These are phyloP conservation scores for Acestrorhynchus altus DNA, from an alignment of 2,797 vertebrate species.

Conservation along the genomic window DNA sequence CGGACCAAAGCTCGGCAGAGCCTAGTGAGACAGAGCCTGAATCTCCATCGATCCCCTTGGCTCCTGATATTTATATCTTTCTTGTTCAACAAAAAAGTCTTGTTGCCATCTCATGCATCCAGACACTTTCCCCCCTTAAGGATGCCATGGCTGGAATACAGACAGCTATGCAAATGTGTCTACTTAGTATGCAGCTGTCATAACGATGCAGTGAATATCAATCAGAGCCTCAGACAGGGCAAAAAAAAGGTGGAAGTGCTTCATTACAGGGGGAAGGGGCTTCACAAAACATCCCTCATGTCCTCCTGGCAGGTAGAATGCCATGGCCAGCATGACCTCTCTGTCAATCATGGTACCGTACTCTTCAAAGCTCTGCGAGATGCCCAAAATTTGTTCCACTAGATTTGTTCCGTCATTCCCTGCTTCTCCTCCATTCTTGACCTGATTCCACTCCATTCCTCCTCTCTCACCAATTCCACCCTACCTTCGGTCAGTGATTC, in stretches of 20 bases:
- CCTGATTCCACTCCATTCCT: constrained; percentile 42
- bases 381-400: constrained; percentile 17
- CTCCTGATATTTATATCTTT: constrained; percentile 55
- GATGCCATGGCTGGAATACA: constrained; percentile 51
- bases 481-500: constrained; percentile 44
- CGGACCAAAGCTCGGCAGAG: constrained; percentile 41
- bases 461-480: constrained; percentile 31
- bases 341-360: constrained; percentile 35
- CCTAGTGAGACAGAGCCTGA: constrained; percentile 48
- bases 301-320: constrained; percentile 43
- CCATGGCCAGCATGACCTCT: constrained; percentile 32
- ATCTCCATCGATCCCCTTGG: constrained; percentile 58
- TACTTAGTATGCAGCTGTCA: constrained; percentile 59
- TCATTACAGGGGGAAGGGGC: constrained; percentile 37
- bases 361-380: constrained; percentile 14
- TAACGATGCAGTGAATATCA: constrained; percentile 62
- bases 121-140: constrained; percentile 43
- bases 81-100: constrained; percentile 38
- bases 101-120: constrained; percentile 49
- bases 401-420: constrained; percentile 1
- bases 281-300: constrained; percentile 42
- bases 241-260: constrained; percentile 48
- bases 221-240: constrained; percentile 55
- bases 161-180: constrained; percentile 60
- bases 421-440: constrained; percentile 44